phyloP scores from a whole-genome alignment of 2,888 invertebrate species.

The Ommatoiulus sabulosus region DNA sequence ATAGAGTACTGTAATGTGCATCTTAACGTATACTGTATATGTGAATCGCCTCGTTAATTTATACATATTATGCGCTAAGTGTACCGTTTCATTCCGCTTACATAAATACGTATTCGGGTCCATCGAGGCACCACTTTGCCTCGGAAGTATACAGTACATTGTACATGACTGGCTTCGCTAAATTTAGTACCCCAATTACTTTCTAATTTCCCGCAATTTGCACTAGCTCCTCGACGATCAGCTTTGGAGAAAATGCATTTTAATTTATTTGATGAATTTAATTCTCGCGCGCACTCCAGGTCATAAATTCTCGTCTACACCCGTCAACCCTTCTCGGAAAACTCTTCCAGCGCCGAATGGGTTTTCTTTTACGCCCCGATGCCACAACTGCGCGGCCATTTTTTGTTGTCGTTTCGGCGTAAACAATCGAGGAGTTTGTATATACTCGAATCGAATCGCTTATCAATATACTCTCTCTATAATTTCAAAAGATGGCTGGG shows the following conservation, averaged over 20 bases:
- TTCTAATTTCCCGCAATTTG: constrained; percentile 11
- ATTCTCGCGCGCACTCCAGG: neutral
- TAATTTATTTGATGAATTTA: constrained; percentile 9
- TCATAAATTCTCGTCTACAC: neutral
- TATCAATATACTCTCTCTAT: no score
- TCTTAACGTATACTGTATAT: no score
- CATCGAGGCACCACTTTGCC: neutral
- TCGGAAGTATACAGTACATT: neutral
- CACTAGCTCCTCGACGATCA: neutral
- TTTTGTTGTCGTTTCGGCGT: neutral
- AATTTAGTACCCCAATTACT: constrained; percentile 18
- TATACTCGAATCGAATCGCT: neutral
- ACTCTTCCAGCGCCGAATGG: no score
- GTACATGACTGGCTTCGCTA: neutral
- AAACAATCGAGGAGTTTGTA: neutral
- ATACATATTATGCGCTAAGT: no score
- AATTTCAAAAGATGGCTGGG: neutral
- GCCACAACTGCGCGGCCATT: neutral
- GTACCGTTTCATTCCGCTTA: neutral
- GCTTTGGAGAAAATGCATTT: neutral
- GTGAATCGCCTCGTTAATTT: no score
- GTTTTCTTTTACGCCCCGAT: neutral
- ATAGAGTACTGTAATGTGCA: no score
- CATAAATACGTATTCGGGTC: neutral
- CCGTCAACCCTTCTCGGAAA: neutral